Evolutionary conservation across 2,888 invertebrate genomes (phyloP).

Genomic region (Ectobius pallidus): DNA sequence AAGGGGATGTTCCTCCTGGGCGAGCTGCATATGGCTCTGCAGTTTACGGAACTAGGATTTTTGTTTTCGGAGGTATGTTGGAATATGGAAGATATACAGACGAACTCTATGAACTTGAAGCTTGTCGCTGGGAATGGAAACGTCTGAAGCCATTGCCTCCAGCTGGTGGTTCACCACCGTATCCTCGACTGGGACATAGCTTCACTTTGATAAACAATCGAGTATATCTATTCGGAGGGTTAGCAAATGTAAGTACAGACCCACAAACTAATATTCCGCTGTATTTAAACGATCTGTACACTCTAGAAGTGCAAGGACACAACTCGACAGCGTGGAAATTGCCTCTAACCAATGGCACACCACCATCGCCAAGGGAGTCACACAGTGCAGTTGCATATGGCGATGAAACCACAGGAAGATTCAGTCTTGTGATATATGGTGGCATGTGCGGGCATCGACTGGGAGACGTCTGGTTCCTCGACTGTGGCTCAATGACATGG

Average conservation of each 20-base stretch:
- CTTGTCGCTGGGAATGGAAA: constrained; percentile 98
- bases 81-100: constrained; percentile 99
- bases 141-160: constrained; percentile 89
- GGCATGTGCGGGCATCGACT: no score
- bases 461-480: no score
- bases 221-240: constrained; percentile 95
- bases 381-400: no score
- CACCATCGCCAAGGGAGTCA: no score
- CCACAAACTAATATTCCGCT: constrained; percentile 96
- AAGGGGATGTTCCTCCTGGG: constrained; percentile 97
- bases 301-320: no score
- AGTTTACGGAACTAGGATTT: constrained; percentile 92
- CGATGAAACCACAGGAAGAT: no score
- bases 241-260: constrained; percentile 97
- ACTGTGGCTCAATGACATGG: no score
- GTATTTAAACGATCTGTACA: constrained; percentile 50
- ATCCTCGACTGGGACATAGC: constrained; percentile 95
- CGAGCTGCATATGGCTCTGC: constrained; percentile 99
- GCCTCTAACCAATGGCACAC: no score
- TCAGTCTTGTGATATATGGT: no score
- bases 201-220: constrained; percentile 93
- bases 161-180: constrained; percentile 84
- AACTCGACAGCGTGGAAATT: no score
- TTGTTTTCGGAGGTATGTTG: constrained; percentile 99
- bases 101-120: constrained; percentile 94